Evolutionary conservation across 2,797 vertebrate species (phyloP).

Genomic region (Smutsia temminckii): DNA sequence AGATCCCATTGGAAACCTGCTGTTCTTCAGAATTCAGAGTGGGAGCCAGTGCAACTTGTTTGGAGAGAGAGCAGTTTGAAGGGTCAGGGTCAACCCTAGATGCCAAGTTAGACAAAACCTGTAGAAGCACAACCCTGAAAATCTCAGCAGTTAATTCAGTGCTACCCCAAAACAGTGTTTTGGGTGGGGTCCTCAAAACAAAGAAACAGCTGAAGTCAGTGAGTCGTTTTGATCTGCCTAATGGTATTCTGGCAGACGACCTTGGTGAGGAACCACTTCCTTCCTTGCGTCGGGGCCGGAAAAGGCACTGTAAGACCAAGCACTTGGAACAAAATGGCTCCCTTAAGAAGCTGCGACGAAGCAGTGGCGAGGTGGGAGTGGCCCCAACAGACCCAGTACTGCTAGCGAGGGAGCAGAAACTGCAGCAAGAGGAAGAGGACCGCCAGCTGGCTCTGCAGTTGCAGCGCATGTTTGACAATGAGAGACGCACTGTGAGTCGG

Average conservation of each 20-base stretch:
- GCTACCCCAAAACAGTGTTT: constrained; percentile 53
- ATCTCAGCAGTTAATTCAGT: constrained; percentile 29
- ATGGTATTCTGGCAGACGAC: constrained; percentile 77
- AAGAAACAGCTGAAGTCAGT: constrained; percentile 86
- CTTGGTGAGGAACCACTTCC: constrained; percentile 81
- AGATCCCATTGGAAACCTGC: constrained; percentile 17
- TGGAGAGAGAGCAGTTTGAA: constrained; percentile 67
- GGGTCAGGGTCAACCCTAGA: constrained; percentile 62
- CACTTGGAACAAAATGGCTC: constrained; percentile 90
- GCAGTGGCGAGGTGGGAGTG: constrained; percentile 70
- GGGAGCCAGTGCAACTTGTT: not conserved
- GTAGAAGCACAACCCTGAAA: constrained; percentile 65
- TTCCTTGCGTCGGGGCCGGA: constrained; percentile 88
- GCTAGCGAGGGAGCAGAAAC: constrained; percentile 80
- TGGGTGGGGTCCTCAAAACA: constrained; percentile 72
- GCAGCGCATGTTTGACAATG: constrained; percentile 91
- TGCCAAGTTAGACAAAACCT: constrained; percentile 72
- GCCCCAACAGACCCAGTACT: constrained; percentile 57
- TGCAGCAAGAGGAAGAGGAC: constrained; percentile 91
- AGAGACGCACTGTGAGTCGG: constrained; percentile 86
- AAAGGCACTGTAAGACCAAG: constrained; percentile 94
- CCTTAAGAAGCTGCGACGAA: constrained; percentile 85
- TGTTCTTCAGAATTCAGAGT: not conserved
- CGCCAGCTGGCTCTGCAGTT: constrained; percentile 90
- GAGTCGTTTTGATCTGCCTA: constrained; percentile 80